Conservation (phyloP, 2,888 invertebrate species). For the Ceramica pisi region DNA sequence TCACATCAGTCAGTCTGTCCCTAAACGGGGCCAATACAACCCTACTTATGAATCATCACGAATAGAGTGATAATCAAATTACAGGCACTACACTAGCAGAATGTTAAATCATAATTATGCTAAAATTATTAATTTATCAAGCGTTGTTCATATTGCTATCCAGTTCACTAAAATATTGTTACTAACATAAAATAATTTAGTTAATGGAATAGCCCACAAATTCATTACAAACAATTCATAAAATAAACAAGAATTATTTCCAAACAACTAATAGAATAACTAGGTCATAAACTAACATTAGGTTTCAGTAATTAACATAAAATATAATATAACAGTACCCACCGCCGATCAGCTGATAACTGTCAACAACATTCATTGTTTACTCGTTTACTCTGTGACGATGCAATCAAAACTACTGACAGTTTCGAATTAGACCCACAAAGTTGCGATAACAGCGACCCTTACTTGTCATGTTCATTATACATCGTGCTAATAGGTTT, state of each 20-base stretch:
- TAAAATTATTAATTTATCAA: constrained; percentile 38
- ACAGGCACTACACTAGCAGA: constrained; percentile 32
- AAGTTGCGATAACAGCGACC: constrained; percentile 62
- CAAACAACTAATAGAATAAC: not conserved
- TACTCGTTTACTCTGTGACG: constrained; percentile 54
- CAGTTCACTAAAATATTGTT: constrained; percentile 15
- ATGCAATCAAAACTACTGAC: constrained; percentile 65
- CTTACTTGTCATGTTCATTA: constrained; percentile 66
- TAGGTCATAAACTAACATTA: constrained; percentile 1
- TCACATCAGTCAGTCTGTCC: constrained; percentile 13
- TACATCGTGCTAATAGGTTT: constrained; percentile 62
- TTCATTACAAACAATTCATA: constrained; percentile 9
- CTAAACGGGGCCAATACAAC: constrained; percentile 16
- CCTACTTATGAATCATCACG: constrained; percentile 41
- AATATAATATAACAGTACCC: constrained; percentile 47
- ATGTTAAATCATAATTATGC: constrained; percentile 42
- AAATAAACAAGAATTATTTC: constrained; percentile 15
- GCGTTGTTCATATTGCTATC: constrained; percentile 14
- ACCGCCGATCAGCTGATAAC: constrained; percentile 69
- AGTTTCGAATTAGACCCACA: constrained; percentile 61
- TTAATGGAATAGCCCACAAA: constrained; percentile 9
- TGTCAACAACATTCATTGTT: constrained; percentile 67
- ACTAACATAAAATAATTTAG: constrained; percentile 21
- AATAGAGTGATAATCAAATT: constrained; percentile 36
- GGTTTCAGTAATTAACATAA: constrained; percentile 11